Conservation (phyloP, 2,113 vertebrate genomes). For the Microtus pennsylvanicus region DNA sequence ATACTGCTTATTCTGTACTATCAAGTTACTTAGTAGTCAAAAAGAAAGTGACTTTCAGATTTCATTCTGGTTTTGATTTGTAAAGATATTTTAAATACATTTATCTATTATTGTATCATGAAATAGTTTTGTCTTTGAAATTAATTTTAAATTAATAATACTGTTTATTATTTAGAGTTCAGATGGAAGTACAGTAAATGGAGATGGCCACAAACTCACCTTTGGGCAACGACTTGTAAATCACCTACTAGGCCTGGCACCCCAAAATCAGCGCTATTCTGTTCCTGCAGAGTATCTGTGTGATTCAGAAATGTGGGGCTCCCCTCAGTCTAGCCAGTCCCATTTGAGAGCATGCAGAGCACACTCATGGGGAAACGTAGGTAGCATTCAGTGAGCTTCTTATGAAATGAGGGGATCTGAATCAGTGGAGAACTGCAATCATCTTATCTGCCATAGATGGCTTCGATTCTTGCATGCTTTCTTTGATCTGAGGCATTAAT, state of each 20-base stretch:
- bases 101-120: background rate
- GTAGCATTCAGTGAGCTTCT: conserved; percentile 85
- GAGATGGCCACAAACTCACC: conserved; percentile 93
- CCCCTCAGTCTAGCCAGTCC: conserved; percentile 86
- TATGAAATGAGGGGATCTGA: conserved; percentile 81
- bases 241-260: conserved; percentile 95
- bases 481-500: conserved; percentile 80
- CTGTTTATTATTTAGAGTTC: conserved; percentile 89
- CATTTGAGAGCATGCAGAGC: conserved; percentile 92
- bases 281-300: conserved; percentile 91
- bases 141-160: conserved; percentile 76
- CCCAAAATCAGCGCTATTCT: conserved; percentile 91
- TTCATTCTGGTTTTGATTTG: conserved; percentile 43
- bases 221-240: conserved; percentile 97
- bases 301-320: conserved; percentile 86
- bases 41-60: conserved; percentile 40
- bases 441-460: conserved; percentile 49
- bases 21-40: background rate
- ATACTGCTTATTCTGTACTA: background rate
- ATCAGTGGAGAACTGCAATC: conserved; percentile 85
- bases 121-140: conserved; percentile 60
- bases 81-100: conserved; percentile 18
- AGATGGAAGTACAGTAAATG: conserved; percentile 87
- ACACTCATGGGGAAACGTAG: conserved; percentile 97
- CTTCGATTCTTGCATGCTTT: conserved; percentile 87